Evolutionary conservation across 2,888 invertebrate species (phyloP).

Genomic region (Hypomecis atomaria): DNA sequence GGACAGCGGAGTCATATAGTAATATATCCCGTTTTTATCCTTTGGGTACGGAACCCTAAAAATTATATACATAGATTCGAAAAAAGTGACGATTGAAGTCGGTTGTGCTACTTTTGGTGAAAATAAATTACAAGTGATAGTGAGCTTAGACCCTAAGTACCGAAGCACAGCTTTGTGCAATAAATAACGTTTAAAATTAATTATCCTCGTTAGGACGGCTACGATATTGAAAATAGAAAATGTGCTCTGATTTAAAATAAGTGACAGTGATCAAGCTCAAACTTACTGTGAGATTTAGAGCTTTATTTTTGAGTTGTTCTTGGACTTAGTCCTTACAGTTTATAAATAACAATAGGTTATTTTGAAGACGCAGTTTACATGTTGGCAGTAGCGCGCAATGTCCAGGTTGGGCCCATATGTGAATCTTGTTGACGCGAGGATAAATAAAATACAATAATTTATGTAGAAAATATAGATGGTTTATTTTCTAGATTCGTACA

Average conservation of each 20-base stretch:
- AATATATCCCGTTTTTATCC: too few species aligned
- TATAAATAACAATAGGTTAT: too few species aligned
- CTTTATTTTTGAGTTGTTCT: slow-evolving; percentile 9
- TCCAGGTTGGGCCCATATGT: too few species aligned
- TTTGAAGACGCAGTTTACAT: too few species aligned
- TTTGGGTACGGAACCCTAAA: too few species aligned
- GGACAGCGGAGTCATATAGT: too few species aligned
- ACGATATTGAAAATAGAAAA: slow-evolving; percentile 44
- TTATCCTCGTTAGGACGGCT: slow-evolving; percentile 30
- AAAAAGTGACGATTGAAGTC: not conserved
- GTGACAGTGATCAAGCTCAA: slow-evolving; percentile 31
- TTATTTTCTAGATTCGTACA: too few species aligned
- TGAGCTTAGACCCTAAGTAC: slow-evolving; percentile 14
- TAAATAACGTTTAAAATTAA: slow-evolving; percentile 46
- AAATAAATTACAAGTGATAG: not conserved
- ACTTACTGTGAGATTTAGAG: slow-evolving; percentile 4
- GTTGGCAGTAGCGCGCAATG: too few species aligned
- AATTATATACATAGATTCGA: too few species aligned
- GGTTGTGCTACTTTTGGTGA: not conserved
- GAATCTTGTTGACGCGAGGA: too few species aligned
- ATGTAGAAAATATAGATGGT: too few species aligned
- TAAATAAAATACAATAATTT: too few species aligned
- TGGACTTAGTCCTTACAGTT: not conserved
- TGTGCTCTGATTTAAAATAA: slow-evolving; percentile 36
- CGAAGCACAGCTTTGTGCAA: slow-evolving; percentile 35